Evolutionary conservation across 2,797 vertebrate species (phyloP), one percentile per base, ranked within the genome.

Genomic region (Borostomias antarcticus): DNA sequence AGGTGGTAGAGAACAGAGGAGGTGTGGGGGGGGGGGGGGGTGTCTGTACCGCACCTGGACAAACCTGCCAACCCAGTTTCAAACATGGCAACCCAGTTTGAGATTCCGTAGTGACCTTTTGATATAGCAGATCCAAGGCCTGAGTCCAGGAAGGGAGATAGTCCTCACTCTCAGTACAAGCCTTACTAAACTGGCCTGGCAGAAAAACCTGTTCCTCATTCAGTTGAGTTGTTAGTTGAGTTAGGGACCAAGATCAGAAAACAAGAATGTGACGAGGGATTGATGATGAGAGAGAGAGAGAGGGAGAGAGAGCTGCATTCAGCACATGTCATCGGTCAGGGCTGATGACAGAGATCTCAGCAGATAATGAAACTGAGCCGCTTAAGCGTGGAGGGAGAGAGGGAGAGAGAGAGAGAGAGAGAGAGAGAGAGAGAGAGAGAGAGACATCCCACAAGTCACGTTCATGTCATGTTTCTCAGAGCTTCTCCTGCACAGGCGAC

Each of bases 401-500:
- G 17, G 45, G 21, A 57, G 4, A 21, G 1, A 51, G 32, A 74
- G 66, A 72, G 50, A 79, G n/a, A n/a, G n/a, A n/a, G n/a, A n/a
- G n/a, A n/a, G n/a, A n/a, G n/a, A n/a, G n/a, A n/a, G n/a, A n/a
- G n/a, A n/a, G n/a, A n/a, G n/a, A n/a, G n/a, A n/a, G n/a, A n/a
- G n/a, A n/a, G n/a, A n/a, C n/a, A n/a, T n/a, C n/a, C 79, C 82
- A 82, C 83, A 83, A 80, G 86, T 89, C 88, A 91, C 85, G 87
- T 87, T 88, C 78, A 82, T 84, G 80, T 77, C n/a, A n/a, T n/a
- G n/a, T n/a, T n/a, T 80, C 70, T 68, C 40, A 68, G 67, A 70
- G 78, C 83, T 74, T 86, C 74, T 82, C 52, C 77, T 78, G 79
- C 78, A 76, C 77, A 88, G 82, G 85, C 86, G 82, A 85, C 86